Evolutionary conservation across 1,140 invertebrate species (phyloP), one percentile per base, ranked within the genome.

Genomic region (Archivesica marissinica): DNA sequence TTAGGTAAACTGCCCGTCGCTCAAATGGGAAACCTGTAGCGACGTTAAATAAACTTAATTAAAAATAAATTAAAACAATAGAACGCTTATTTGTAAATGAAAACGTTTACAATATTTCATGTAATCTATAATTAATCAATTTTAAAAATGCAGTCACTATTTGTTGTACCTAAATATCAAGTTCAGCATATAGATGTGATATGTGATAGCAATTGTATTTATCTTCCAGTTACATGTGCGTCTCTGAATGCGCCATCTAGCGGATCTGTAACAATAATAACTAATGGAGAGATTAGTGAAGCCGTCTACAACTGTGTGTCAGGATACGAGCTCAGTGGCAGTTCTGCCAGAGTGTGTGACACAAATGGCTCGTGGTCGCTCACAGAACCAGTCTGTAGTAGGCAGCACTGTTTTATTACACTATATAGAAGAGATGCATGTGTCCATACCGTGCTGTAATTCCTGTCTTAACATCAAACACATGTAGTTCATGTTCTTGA

Each of bases 191-290:
- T n/a, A n/a, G n/a, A n/a, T n/a, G n/a, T n/a, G n/a, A n/a, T n/a
- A n/a, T n/a, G n/a, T n/a, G n/a, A 1, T 20, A 66, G 23, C n/a
- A 66, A 25, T 23, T 33, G 23, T 66, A 17, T 33, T 66, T n/a
- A n/a, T n/a, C n/a, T n/a, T n/a, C n/a, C 68, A 83, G 80, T 83
- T 1, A 33, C 68, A 17, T 83, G 80, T 59, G 38, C 80, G n/a
- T 11, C 20, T 15, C n/a, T 75, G 15, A 25, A 33, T 39, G 33
- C 39, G 6, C 80, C 80, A 39, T 38, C 30, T 39, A 72, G 64
- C 25, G 80, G 80, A 9, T 47, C 38, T 11, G 80, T 83, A 35
- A 35, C 25, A 4, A 56, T 72, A 41, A 35, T 39, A 41, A 83
- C 68, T 30, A 30, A 83, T 64, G 38, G 54, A 2, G 4, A 25